Evolutionary conservation across 2,888 invertebrate genomes (phyloP).

Genomic region (Drosophila diplacantha): DNA sequence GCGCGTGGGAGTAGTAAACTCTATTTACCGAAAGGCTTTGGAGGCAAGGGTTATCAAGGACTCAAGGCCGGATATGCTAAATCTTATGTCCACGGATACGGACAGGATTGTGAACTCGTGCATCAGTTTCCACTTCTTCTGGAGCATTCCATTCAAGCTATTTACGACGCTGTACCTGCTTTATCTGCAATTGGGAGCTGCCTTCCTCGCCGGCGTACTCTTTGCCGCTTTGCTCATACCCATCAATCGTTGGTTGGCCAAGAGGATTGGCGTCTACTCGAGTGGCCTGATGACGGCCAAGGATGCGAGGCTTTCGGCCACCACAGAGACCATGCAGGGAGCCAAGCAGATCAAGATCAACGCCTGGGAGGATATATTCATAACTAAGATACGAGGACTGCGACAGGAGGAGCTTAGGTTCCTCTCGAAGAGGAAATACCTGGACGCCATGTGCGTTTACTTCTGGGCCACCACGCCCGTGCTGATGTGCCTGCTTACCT

Average conservation of each 20-base stretch:
- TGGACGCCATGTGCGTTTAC: constrained; percentile 98
- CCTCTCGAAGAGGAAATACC: constrained; percentile 91
- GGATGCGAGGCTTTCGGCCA: constrained; percentile 91
- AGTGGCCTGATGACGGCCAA: constrained; percentile 93
- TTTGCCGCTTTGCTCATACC: constrained; percentile 94
- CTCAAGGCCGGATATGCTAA: constrained; percentile 91
- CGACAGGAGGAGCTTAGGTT: constrained; percentile 86
- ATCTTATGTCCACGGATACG: constrained; percentile 97
- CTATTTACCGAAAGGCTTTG: constrained; percentile 83
- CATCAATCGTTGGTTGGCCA: constrained; percentile 92
- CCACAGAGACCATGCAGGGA: constrained; percentile 91
- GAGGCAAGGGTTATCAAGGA: constrained; percentile 78
- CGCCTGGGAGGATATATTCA: constrained; percentile 95
- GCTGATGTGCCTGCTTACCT: constrained; percentile 89
- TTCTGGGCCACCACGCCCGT: constrained; percentile 99
- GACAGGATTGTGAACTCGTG: constrained; percentile 97
- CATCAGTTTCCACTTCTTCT: constrained; percentile 96
- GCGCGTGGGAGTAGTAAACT: constrained; percentile 89
- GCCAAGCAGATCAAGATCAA: constrained; percentile 94
- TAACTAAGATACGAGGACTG: constrained; percentile 82
- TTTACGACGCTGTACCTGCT: constrained; percentile 89
- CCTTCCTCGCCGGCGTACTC: constrained; percentile 92
- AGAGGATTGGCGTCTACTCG: constrained; percentile 91
- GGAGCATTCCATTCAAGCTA: constrained; percentile 94
- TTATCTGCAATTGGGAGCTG: constrained; percentile 91